These are phyloP conservation scores for Drosophila orena DNA, from an alignment of 1,140 invertebrate genomes.

Conservation along the genomic window DNA sequence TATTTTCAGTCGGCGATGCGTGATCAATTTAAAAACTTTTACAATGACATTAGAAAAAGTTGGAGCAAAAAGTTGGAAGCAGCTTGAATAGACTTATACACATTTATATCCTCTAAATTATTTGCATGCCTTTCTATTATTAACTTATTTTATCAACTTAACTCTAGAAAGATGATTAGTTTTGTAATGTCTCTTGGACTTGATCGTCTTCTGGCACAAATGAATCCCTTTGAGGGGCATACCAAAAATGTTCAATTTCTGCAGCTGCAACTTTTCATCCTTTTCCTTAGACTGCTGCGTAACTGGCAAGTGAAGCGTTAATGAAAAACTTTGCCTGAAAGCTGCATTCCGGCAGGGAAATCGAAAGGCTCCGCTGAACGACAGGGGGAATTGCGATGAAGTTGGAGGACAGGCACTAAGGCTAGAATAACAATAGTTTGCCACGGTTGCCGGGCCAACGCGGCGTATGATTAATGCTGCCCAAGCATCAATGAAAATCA, in stretches of 20 bases:
- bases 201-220: too few relatives aligned
- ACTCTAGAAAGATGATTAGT: too few relatives aligned
- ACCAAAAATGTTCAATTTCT: constrained; percentile 25
- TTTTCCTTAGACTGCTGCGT: not conserved
- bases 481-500: constrained; percentile 61
- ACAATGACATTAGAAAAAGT: constrained; percentile 1
- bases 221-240: not conserved
- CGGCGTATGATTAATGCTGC: constrained; percentile 73
- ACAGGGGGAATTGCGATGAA: not conserved
- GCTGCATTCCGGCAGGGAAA: constrained; percentile 21
- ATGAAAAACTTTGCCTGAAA: constrained; percentile 53
- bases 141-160: too few relatives aligned
- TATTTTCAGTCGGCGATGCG: constrained; percentile 3
- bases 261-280: constrained; percentile 27
- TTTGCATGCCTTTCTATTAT: too few relatives aligned
- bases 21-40: constrained; percentile 47
- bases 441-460: constrained; percentile 28
- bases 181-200: too few relatives aligned
- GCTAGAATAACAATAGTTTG: constrained; percentile 34
- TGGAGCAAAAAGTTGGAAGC: not conserved
- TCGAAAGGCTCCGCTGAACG: constrained; percentile 19
- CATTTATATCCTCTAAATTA: too few relatives aligned
- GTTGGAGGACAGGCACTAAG: constrained; percentile 2
- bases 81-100: too few relatives aligned
- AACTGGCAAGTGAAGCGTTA: constrained; percentile 53